Evolutionary conservation across 2,797 vertebrate species (phyloP), one percentile per base, ranked within the genome.

Genomic region (Dendrocincla fuliginosa): DNA sequence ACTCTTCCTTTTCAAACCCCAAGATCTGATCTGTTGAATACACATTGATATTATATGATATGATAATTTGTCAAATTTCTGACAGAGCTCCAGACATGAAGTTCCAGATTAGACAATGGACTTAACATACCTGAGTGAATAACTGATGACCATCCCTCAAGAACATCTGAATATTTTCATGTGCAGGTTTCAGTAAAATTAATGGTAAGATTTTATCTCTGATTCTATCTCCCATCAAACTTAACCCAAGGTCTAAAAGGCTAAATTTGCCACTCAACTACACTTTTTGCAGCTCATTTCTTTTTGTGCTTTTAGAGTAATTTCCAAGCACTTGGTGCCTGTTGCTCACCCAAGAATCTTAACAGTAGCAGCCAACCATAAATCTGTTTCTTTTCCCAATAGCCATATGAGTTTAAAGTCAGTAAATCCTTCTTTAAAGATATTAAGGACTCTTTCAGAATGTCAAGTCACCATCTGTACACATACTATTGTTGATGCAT

Each of bases 171-270:
- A 78, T 94, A 82, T 92, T 97, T 97, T 97, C 95, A 95, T 78
- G 82, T 81, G 79, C 96, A 78, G 63, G 44, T 94, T 97, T 90
- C 53, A 86, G 69, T 81, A 91, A 96, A 97, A 96, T 95, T 80
- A 97, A 77, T 91, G 89, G 85, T 93, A 96, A 97, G 90, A 94
- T 87, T 32, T 5, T 84, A 55, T 67, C 77, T 96, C 20, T 78
- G 83, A 96, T 95, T 94, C 75, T 95, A 93, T 95, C 61, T 88
- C 79, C 84, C 90, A 82, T 16, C 64, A 91, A 91, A 82, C 35
- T 79, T 90, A 80, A 80, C 18, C 28, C 63, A 76, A 80, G 27
- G 30, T 83, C 50, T 64, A 70, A 67, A 83, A 73, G 47, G 9
- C 46, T 85, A 73, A 42, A 77, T 96, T 87, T 53, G 42, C 33